Evolutionary conservation across 2,113 vertebrate species (phyloP), one percentile per base, ranked within the genome.

Genomic region (Pipa parva): DNA sequence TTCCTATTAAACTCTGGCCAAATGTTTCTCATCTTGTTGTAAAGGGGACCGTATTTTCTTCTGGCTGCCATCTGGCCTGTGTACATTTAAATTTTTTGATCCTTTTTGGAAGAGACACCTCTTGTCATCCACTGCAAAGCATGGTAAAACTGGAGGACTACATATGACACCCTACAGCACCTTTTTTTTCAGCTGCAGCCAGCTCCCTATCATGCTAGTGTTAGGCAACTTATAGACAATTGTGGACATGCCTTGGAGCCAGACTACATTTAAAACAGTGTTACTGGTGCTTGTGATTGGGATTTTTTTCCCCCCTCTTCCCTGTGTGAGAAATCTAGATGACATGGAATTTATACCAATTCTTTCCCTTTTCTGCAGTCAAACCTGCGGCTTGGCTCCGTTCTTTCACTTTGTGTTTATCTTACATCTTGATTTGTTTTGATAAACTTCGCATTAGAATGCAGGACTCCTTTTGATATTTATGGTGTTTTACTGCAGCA

Each of bases 401-500:
- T n/a, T 27, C 45, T 15, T 26, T 50, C 59, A n/a, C 57, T 10
- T 60, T 18, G 21, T 27, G 15, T n/a, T 24, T 50, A 12, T 37
- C 13, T 36, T 51, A 22, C 3, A 27, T 51, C 21, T n/a, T 54
- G 33, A 36, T 67, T 59, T 25, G 11, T 50, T 50, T 69, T 59
- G 65, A 59, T 59, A 51, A 18, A 21, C 50, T 54, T 58, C 51
- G 46, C 57, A 31, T 69, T 69, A 9, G 18, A 21, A 51, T 10
- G 33, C 13, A 8, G 29, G 29, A 51, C 36, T 22, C 54, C 11
- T 63, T 61, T 59, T 52, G 7, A 56, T 46, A 55, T 56, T 45
- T 45, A 22, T 21, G 26, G 49, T 17, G 7, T 49, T 49, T 10
- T 26, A 13, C 31, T 61, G 24, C 29, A 15, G 45, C 11, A 67